Evolutionary conservation across 2,888 invertebrate genomes (phyloP).

Genomic region (Parelbella ahira): DNA sequence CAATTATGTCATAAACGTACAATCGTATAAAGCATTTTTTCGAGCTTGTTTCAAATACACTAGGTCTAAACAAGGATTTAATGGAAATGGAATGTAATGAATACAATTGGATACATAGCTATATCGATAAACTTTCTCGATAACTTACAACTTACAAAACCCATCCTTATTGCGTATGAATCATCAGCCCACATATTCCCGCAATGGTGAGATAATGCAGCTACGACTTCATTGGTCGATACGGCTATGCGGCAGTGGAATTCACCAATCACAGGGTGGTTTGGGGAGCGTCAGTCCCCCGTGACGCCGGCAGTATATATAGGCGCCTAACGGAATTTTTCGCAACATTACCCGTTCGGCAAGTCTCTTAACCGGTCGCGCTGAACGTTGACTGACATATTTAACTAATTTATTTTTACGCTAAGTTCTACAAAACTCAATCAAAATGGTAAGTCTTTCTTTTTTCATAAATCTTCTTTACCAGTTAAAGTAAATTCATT

Average conservation of each 20-base stretch:
- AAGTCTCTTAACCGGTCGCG: slow-evolving; percentile 84
- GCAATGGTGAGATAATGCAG: slow-evolving; percentile 73
- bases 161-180: slow-evolving; percentile 35
- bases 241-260: slow-evolving; percentile 63
- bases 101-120: too few relatives aligned
- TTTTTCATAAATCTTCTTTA: slow-evolving; percentile 23
- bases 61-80: too few relatives aligned
- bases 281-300: slow-evolving; percentile 73
- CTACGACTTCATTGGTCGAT: slow-evolving; percentile 67
- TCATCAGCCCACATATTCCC: slow-evolving; percentile 72
- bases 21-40: too few relatives aligned
- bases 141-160: neutral
- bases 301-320: slow-evolving; percentile 79
- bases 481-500: slow-evolving; percentile 10
- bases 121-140: too few relatives aligned
- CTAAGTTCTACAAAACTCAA: slow-evolving; percentile 71
- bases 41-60: too few relatives aligned
- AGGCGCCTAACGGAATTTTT: slow-evolving; percentile 63
- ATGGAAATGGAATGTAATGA: too few relatives aligned
- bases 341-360: slow-evolving; percentile 82
- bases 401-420: slow-evolving; percentile 70
- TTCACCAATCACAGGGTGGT: slow-evolving; percentile 67
- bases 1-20: too few relatives aligned
- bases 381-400: slow-evolving; percentile 77
- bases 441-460: slow-evolving; percentile 71